Base-by-base conservation (phyloP, 2,797 vertebrate genomes). In the Fistularia tabacaria region DNA sequence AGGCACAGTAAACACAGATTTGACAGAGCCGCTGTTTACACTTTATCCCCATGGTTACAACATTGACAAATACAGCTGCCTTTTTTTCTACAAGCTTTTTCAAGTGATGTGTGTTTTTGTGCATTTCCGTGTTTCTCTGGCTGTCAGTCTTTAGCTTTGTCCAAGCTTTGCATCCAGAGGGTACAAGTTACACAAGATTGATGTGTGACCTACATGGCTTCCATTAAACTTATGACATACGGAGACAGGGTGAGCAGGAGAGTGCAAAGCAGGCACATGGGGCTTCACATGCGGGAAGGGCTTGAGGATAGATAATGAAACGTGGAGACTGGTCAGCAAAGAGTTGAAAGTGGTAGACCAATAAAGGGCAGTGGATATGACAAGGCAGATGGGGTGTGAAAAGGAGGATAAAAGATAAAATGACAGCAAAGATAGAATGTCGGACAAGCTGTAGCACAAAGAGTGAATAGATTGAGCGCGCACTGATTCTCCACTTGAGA, bases 21-120 rank as follows among this genome's bases (percentile, higher is more conserved):
- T 64, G 59, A 78, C 65, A 37, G 61, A 40, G 38, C 66, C 65
- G 67, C 65, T 87, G 77, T 89, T 90, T 85, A 81, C 80, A 80
- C 73, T 69, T 69, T 79, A 76, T 84, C 72, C 54, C 71, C 74
- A 73, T 85, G 78, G 65, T 71, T 66, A 85, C 73, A 54, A 47
- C 11, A 50, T 48, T 67, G 63, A 62, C 65, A 59, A 71, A 72
- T 46, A 67, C 3, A 39, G 46, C 52, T 74, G 52, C 54, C 9
- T 46, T 14, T 49, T 61, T 50, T 54, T 56, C 36, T 60, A 41
- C 62, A 7, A n/a, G 47, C 42, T 43, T 55, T 45, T 41, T 65
- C 11, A 2, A 53, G 36, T 11, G 14, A 7, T 25, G 55, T 51
- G 15, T 49, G 36, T 55, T 41, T 66, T 38, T 69, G 46, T 64